Evolutionary conservation across 2,888 invertebrate species (phyloP).

Genomic region (Gymnocheta viridis): DNA sequence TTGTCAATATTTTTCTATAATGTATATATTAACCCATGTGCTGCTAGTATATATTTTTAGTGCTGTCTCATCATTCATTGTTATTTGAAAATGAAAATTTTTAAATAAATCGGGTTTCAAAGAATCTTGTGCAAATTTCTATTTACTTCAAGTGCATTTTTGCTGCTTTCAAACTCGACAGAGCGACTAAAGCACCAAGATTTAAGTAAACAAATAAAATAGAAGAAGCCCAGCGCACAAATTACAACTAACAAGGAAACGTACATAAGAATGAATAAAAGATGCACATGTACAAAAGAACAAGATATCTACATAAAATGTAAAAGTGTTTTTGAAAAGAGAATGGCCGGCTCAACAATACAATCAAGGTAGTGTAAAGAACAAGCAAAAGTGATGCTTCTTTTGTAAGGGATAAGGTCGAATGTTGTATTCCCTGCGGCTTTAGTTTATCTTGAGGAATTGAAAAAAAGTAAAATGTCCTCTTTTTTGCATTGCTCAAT

Average conservation of each 20-base stretch:
- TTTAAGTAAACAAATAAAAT: not conserved
- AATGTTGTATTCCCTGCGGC: conserved; percentile 1
- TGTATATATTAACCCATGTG: not conserved
- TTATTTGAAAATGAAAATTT: conserved; percentile 3
- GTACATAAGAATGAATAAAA: conserved; percentile 25
- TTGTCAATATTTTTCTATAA: conserved; percentile 29
- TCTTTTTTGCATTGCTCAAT: too few species aligned
- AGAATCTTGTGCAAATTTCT: not conserved
- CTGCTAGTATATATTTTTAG: not conserved
- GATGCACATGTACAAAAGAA: not conserved
- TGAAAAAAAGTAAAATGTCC: not conserved
- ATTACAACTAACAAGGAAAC: conserved; percentile 23
- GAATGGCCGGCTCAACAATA: not conserved
- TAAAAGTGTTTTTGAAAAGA: not conserved
- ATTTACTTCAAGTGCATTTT: conserved; percentile 20
- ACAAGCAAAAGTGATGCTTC: conserved; percentile 17
- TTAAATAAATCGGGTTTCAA: conserved; percentile 13
- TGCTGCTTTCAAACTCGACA: conserved; percentile 20
- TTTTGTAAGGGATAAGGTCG: not conserved
- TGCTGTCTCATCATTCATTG: conserved; percentile 6
- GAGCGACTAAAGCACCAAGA: conserved; percentile 15
- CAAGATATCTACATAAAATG: not conserved
- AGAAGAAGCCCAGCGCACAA: conserved; percentile 6
- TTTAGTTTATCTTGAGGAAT: not conserved
- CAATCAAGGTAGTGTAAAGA: not conserved